These are phyloP conservation scores for Selenia dentaria DNA, from an alignment of 2,888 invertebrate species.

Conservation along the genomic window DNA sequence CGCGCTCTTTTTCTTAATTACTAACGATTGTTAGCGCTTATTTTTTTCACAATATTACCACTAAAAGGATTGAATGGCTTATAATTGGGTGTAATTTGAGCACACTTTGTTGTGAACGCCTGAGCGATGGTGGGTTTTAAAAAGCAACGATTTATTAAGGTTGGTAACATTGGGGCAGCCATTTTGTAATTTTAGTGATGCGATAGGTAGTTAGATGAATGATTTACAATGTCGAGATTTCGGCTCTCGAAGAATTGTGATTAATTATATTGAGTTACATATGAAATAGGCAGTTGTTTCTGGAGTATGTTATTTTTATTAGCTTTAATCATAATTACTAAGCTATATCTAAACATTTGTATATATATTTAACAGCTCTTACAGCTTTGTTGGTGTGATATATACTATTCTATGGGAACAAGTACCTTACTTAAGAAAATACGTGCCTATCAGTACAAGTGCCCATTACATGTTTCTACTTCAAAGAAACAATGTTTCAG, in stretches of 20 bases:
- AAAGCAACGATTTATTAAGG: slow-evolving; percentile 67
- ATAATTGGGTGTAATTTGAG: slow-evolving; percentile 84
- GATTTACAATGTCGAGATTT: slow-evolving; percentile 63
- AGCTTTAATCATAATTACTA: too few species aligned
- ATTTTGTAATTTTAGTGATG: slow-evolving; percentile 53
- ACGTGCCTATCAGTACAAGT: too few species aligned
- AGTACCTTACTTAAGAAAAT: too few species aligned
- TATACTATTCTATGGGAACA: too few species aligned
- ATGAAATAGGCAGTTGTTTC: too few species aligned
- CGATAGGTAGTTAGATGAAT: slow-evolving; percentile 63
- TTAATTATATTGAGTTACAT: slow-evolving; percentile 59
- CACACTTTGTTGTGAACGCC: slow-evolving; percentile 71
- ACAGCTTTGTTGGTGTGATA: too few species aligned
- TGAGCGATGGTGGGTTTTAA: slow-evolving; percentile 61
- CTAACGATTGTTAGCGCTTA: slow-evolving; percentile 68
- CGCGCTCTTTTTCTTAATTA: slow-evolving; percentile 78
- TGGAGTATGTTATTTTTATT: too few species aligned
- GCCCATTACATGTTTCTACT: too few species aligned
- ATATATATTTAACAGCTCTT: too few species aligned
- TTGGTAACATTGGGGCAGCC: slow-evolving; percentile 63
- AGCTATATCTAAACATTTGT: too few species aligned
- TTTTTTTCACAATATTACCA: slow-evolving; percentile 67
- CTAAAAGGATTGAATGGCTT: slow-evolving; percentile 79
- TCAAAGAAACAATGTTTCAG: too few species aligned
- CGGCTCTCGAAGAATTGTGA: slow-evolving; percentile 55